A percentile compares a stretch with the other conserved stretches of the same genome.
These are phyloP conservation scores for Himantopus leucocephalus DNA, from an alignment of 2,113 vertebrate species.

Conservation along the genomic window DNA sequence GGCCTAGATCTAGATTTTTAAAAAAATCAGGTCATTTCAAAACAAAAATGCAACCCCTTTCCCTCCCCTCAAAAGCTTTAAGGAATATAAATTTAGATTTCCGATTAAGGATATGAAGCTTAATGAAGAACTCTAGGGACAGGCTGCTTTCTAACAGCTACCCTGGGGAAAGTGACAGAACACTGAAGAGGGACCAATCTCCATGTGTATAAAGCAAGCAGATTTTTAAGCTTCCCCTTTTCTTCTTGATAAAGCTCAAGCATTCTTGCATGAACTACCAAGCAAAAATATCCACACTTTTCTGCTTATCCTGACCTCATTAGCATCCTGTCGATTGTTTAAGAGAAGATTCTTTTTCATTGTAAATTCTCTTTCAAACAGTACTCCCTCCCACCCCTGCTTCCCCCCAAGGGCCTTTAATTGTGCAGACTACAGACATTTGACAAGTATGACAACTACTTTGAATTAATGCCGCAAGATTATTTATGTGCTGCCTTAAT, in stretches of 20 bases:
- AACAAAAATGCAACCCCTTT: neutral
- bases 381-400: accelerated
- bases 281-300: neutral
- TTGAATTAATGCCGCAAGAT: constrained; percentile 19
- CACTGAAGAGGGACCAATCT: neutral
- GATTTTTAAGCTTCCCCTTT: neutral
- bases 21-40: neutral
- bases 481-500: constrained; percentile 42
- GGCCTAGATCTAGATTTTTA: neutral
- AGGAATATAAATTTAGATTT: constrained; percentile 5
- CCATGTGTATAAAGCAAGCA: neutral
- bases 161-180: neutral
- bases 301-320: constrained; percentile 25
- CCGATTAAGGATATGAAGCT: neutral
- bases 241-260: neutral
- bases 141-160: neutral
- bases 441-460: constrained; percentile 31
- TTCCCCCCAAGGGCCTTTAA: neutral
- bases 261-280: neutral
- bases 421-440: constrained; percentile 9
- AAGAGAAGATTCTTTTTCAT: constrained; percentile 37
- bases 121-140: neutral
- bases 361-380: constrained; percentile 51
- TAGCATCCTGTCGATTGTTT: constrained; percentile 35
- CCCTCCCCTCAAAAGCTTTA: neutral